Evolutionary conservation across 2,888 invertebrate genomes (phyloP).

Genomic region (Chaetogeoica ovagalla): DNA sequence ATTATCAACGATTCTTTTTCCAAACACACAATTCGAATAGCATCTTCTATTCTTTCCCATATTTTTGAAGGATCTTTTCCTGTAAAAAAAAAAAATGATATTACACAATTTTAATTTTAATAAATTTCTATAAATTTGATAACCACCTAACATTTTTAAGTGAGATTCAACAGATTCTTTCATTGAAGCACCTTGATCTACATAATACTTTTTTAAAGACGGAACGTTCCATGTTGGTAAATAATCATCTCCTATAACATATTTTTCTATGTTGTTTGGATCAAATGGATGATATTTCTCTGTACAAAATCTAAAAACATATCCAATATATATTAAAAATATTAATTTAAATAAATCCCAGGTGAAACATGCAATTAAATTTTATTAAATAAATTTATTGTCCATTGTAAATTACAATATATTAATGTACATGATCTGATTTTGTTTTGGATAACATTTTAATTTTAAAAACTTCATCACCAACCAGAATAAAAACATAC

Average conservation of each 20-base stretch:
- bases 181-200: conserved; percentile 76
- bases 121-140: not conserved
- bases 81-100: conserved; percentile 56
- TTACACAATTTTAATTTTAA: not conserved
- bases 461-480: not conserved
- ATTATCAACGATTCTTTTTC: conserved; percentile 74
- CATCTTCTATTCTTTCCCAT: conserved; percentile 79
- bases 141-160: conserved; percentile 61
- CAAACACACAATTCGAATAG: conserved; percentile 71
- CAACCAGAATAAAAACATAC: not conserved
- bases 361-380: no score
- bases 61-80: conserved; percentile 73
- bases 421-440: not conserved
- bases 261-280: conserved; percentile 76
- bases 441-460: not conserved
- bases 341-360: no score
- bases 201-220: conserved; percentile 72
- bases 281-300: conserved; percentile 90
- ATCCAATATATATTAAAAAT: conserved; percentile 53
- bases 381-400: no score
- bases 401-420: no score
- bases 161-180: conserved; percentile 83
- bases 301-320: conserved; percentile 75
- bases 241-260: conserved; percentile 93
- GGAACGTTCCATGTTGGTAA: conserved; percentile 92